phyloP scores from a whole-genome alignment of 2,797 vertebrate genomes.

The Aplochiton taeniatus region DNA sequence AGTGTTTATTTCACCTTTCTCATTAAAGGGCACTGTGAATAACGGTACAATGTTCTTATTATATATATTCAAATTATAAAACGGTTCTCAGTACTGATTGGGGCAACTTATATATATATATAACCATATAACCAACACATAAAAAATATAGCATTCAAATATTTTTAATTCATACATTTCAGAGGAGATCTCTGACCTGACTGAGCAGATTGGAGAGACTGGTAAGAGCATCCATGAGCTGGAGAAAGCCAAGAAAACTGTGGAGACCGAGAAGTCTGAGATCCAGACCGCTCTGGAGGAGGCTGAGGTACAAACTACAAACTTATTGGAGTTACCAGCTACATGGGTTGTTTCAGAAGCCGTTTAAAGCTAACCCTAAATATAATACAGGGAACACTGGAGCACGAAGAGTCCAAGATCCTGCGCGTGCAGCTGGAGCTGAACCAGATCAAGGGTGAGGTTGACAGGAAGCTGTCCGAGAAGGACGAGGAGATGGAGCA shows the following conservation, averaged over 20 bases:
- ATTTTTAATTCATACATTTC: background rate
- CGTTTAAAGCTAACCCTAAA: background rate
- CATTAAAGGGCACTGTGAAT: no score
- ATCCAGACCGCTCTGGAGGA: constrained; percentile 84
- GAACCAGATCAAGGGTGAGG: constrained; percentile 84
- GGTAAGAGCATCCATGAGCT: constrained; percentile 84
- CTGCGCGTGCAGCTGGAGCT: constrained; percentile 84
- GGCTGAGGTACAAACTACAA: constrained; percentile 74
- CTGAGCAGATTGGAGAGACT: constrained; percentile 84
- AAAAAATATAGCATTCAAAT: background rate
- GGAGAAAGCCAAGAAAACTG: constrained; percentile 83
- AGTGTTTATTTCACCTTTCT: constrained; percentile 13
- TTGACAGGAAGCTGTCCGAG: constrained; percentile 83
- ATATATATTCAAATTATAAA: no score
- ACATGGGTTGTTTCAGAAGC: background rate
- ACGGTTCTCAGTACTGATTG: no score
- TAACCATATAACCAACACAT: background rate
- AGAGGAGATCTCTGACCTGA: constrained; percentile 88
- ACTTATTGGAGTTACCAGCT: no score
- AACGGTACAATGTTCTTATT: background rate
- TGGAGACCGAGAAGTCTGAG: constrained; percentile 84
- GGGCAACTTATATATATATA: background rate
- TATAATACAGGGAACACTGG: constrained; percentile 77
- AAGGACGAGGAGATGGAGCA: constrained; percentile 90
- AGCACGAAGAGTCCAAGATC: constrained; percentile 88